Evolutionary conservation across 2,113 vertebrate species (phyloP).

Genomic region (Sapajus apella): DNA sequence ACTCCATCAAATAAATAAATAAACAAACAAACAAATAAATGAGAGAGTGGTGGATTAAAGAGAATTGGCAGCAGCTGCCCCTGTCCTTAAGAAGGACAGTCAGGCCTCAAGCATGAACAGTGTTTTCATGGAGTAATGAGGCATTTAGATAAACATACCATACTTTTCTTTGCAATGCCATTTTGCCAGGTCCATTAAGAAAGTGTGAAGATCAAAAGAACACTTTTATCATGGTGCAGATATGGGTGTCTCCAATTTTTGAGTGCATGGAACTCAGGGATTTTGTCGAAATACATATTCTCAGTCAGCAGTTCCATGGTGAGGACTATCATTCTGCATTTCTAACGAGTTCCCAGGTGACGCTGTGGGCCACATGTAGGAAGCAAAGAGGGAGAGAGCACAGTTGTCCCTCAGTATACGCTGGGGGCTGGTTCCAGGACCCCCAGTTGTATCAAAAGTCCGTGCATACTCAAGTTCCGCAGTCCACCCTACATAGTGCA

Average conservation of each 20-base stretch:
- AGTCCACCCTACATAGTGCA: not conserved
- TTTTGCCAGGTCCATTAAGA: not conserved
- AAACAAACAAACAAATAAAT: no score
- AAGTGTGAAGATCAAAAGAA: not conserved
- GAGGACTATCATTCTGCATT: rapidly evolving
- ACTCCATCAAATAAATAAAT: no score
- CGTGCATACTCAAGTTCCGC: no score
- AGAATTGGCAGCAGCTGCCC: no score
- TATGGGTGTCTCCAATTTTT: not conserved
- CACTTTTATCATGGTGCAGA: not conserved
- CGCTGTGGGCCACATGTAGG: not conserved
- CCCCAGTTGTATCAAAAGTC: not conserved
- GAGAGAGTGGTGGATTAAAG: rapidly evolving
- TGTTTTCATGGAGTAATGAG: not conserved
- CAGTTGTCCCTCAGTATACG: not conserved
- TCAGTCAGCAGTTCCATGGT: not conserved
- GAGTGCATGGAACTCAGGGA: not conserved
- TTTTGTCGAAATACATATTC: not conserved
- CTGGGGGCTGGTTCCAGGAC: not conserved
- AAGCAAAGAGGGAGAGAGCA: not conserved
- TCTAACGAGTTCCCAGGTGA: not conserved
- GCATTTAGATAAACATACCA: not conserved
- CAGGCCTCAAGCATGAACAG: not conserved
- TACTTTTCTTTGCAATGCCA: not conserved
- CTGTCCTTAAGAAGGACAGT: not conserved